Conservation (phyloP, 2,888 invertebrate species). For the Habroteleia sp. region DNA sequence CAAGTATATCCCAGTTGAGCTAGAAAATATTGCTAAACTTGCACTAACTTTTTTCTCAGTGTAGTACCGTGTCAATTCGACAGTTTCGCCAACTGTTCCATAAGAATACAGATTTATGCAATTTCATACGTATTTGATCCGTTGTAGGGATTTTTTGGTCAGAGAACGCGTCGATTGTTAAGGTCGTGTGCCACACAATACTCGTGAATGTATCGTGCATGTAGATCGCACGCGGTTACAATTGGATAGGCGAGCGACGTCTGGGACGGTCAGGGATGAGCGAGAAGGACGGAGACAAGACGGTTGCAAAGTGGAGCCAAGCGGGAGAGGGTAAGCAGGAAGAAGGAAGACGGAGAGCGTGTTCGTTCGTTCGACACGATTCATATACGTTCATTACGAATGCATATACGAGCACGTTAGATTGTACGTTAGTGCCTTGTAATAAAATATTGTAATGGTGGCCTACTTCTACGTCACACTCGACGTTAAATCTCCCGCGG, state of each 20-base stretch:
- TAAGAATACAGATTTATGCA: too few relatives aligned
- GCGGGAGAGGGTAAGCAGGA: slow-evolving; percentile 44
- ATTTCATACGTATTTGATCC: too few relatives aligned
- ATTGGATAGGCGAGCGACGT: slow-evolving; percentile 41
- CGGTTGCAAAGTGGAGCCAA: slow-evolving; percentile 37
- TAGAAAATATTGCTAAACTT: too few relatives aligned
- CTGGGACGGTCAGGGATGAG: too few relatives aligned
- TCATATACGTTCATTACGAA: slow-evolving; percentile 81
- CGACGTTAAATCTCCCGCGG: slow-evolving; percentile 79
- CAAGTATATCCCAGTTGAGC: too few relatives aligned
- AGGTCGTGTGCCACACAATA: not conserved
- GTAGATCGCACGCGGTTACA: too few relatives aligned
- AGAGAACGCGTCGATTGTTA: not conserved
- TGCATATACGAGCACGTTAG: slow-evolving; percentile 80
- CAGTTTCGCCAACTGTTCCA: too few relatives aligned
- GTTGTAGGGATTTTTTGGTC: slow-evolving; percentile 41
- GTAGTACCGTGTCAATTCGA: too few relatives aligned
- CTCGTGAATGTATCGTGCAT: too few relatives aligned
- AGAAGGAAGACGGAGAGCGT: slow-evolving; percentile 62
- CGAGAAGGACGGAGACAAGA: slow-evolving; percentile 46
- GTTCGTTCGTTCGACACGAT: slow-evolving; percentile 74
- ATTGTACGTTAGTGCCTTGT: slow-evolving; percentile 81
- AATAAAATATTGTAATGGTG: slow-evolving; percentile 78
- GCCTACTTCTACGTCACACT: slow-evolving; percentile 75
- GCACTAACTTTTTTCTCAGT: too few relatives aligned